phyloP scores from a whole-genome alignment of 2,113 vertebrate species.

The Podarcis muralis region DNA sequence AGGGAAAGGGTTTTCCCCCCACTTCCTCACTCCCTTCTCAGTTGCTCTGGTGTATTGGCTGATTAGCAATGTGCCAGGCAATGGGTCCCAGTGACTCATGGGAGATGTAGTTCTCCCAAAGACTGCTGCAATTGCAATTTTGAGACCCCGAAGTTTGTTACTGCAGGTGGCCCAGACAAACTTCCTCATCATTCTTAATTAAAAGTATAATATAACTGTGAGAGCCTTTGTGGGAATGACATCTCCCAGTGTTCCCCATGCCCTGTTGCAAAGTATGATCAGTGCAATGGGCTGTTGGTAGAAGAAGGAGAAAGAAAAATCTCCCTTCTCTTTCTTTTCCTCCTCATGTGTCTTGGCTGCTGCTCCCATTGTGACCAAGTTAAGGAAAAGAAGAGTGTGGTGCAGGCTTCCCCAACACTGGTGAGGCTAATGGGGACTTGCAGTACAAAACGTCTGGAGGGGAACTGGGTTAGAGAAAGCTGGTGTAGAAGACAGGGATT shows the following conservation, averaged over 20 bases:
- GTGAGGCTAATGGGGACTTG: too few relatives aligned
- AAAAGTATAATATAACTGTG: not conserved
- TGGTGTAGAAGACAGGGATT: too few relatives aligned
- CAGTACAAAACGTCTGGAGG: too few relatives aligned
- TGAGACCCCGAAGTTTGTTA: not conserved
- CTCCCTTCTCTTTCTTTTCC: too few relatives aligned
- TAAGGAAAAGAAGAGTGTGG: too few relatives aligned
- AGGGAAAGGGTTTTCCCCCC: too few relatives aligned
- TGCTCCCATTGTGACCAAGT: not conserved
- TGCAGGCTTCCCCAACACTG: too few relatives aligned
- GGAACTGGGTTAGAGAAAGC: too few relatives aligned
- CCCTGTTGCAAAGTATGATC: not conserved
- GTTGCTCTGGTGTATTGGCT: not conserved
- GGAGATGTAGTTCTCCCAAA: not conserved
- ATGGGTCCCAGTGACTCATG: not conserved
- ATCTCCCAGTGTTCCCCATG: not conserved
- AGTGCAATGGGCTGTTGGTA: not conserved
- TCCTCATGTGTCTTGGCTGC: not conserved
- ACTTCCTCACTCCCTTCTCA: not conserved
- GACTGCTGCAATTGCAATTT: not conserved
- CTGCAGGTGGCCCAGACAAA: not conserved
- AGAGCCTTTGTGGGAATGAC: not conserved
- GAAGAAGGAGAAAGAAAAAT: not conserved
- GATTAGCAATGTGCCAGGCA: not conserved
- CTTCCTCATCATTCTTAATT: too few relatives aligned